Evolutionary conservation across 2,888 invertebrate species (phyloP).

Genomic region (Agrochola macilenta): DNA sequence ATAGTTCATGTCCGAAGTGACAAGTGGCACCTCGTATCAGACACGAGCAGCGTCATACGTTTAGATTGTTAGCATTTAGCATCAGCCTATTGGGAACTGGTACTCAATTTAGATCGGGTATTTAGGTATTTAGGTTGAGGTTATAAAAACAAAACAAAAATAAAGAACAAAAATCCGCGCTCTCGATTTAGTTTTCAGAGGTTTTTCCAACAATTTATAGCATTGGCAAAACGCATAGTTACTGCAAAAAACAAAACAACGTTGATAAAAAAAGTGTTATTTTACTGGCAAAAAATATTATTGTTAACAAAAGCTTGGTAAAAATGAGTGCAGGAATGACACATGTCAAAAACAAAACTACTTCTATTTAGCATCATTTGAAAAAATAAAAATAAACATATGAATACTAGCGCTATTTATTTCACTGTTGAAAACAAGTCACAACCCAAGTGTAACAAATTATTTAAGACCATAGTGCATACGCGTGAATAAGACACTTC

Average conservation of each 20-base stretch:
- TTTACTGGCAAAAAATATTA: not conserved
- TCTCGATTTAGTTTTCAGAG: conserved; percentile 32
- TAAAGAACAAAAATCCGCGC: conserved; percentile 9
- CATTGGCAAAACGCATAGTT: conserved; percentile 6
- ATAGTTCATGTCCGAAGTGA: conserved; percentile 53
- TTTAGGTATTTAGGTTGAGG: not conserved
- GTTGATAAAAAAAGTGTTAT: not conserved
- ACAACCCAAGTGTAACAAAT: conserved; percentile 18
- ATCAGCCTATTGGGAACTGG: conserved; percentile 31
- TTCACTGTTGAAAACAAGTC: not conserved
- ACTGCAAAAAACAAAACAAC: not conserved
- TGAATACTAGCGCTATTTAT: not conserved
- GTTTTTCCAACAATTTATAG: conserved; percentile 38
- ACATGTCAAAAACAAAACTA: not conserved
- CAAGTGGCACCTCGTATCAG: conserved; percentile 45
- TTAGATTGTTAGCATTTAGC: conserved; percentile 53
- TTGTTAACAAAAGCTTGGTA: not conserved
- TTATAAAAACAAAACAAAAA: conserved; percentile 31
- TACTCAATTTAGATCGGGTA: conserved; percentile 18
- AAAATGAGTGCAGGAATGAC: not conserved
- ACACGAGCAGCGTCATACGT: conserved; percentile 35
- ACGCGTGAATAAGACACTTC: conserved; percentile 23
- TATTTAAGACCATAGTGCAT: conserved; percentile 12
- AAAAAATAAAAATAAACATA: not conserved
- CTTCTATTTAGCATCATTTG: not conserved